phyloP scores from a whole-genome alignment of 2,797 vertebrate genomes.

The Australoheros facetus region DNA sequence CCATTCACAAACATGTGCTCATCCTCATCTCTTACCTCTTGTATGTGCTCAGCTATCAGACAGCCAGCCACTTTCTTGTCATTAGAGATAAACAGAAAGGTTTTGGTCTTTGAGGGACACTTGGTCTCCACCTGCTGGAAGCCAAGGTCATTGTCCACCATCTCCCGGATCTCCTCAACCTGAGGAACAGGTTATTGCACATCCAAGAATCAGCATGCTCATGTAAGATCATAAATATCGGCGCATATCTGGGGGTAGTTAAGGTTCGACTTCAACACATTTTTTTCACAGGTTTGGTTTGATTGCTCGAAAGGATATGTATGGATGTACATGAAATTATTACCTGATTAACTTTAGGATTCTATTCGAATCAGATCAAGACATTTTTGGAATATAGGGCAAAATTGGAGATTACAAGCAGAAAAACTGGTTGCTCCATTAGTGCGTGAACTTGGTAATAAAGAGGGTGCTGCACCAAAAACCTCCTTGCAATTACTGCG shows the following conservation, averaged over 20 bases:
- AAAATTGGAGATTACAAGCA: background rate
- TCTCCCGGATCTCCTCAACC: constrained; percentile 99
- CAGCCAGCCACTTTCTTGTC: constrained; percentile 98
- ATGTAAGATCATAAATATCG: background rate
- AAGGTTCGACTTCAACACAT: background rate
- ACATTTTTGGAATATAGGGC: background rate
- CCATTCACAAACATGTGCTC: background rate
- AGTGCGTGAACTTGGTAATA: background rate
- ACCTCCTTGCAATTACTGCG: background rate
- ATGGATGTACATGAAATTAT: too few relatives aligned
- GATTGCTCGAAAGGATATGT: too few relatives aligned
- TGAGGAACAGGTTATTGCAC: constrained; percentile 51
- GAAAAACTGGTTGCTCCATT: background rate
- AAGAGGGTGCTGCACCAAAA: too few relatives aligned
- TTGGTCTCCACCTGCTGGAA: constrained; percentile 96
- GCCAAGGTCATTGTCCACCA: constrained; percentile 99
- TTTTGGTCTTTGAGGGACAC: constrained; percentile 96
- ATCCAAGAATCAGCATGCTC: background rate
- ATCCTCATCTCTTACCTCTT: constrained; percentile 86
- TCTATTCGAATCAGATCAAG: too few relatives aligned
- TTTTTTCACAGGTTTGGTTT: too few relatives aligned
- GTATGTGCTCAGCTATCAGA: constrained; percentile 97
- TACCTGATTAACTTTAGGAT: too few relatives aligned
- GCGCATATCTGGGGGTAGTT: background rate
- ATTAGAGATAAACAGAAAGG: constrained; percentile 97